These are phyloP conservation scores for Aelia acuminata DNA, from an alignment of 2,888 invertebrate genomes.

Conservation along the genomic window DNA sequence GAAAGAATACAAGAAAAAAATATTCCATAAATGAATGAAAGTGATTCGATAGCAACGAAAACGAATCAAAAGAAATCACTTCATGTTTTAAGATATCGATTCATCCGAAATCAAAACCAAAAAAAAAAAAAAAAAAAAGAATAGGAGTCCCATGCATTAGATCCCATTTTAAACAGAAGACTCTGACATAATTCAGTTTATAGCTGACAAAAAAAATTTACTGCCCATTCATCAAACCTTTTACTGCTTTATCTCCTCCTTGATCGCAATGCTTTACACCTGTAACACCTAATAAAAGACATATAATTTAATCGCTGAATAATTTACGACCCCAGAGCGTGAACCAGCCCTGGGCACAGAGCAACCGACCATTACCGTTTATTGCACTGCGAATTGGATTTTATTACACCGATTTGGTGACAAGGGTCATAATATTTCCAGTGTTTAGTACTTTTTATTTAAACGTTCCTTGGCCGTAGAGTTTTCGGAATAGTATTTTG, in stretches of 20 bases:
- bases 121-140: neutral
- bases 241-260: slow-evolving; percentile 17
- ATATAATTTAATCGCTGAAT: slow-evolving; percentile 30
- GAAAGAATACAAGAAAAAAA: too few relatives aligned
- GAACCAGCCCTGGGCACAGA: neutral
- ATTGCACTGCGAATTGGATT: slow-evolving; percentile 14
- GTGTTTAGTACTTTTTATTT: neutral
- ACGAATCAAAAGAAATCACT: neutral
- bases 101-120: neutral
- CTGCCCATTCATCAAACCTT: slow-evolving; percentile 24
- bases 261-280: slow-evolving; percentile 5
- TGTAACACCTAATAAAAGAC: slow-evolving; percentile 38
- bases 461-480: neutral
- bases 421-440: neutral
- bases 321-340: slow-evolving; percentile 6
- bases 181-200: slow-evolving; percentile 24
- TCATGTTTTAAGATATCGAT: neutral
- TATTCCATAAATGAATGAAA: too few relatives aligned
- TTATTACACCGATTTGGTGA: neutral
- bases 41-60: too few relatives aligned
- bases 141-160: neutral
- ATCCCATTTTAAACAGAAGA: slow-evolving; percentile 17
- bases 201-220: slow-evolving; percentile 33
- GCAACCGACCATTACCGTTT: neutral
- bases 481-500: neutral